Evolutionary conservation across 2,888 invertebrate genomes (phyloP), one percentile per base, ranked within the genome.

Genomic region (Drosophila monieri): DNA sequence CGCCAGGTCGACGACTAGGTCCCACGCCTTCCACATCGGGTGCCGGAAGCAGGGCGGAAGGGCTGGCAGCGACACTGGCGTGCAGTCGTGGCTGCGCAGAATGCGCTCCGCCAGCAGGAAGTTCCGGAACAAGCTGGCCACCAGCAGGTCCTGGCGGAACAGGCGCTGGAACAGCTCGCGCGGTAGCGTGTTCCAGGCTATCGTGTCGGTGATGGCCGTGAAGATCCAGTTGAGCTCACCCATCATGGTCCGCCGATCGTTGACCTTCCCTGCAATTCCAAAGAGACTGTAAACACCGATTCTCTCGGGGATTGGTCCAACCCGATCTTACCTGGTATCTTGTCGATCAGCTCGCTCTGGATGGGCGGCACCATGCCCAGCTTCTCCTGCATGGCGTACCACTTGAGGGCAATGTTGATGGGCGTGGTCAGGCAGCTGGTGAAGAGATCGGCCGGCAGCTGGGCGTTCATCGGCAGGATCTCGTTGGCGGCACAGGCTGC

Each of bases 181-280:
- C 4, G 98, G 97, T 85, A 99, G 93, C 43, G 96, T 97, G 91
- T 98, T 98, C 99, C 99, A 99, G 0, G 99, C 99, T 89, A 99
- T 99, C 9, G 99, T 99, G 92, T 99, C 99, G 0, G 99, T 99
- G 81, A 99, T 98, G 46, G 99, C 99, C 2, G 99, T 99, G 93
- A 99, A 99, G 90, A 99, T 99, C 99, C 99, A 99, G 93, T 99
- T 99, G 67, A 99, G 93, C 93, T 99, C 99, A 49, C 99, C 99
- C 77, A 99, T 93, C 97, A 99, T 98, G 27, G 99, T 99, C 84
- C 98, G 94, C 18, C 99, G 94, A 92, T 99, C 99, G 77, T 96
- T 96, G 78, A 98, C 94, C 90, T 96, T 96, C 1, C 99, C 99
- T 71, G 44, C 1, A 14, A 25, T 14, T 39, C 46, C 5, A 2